Conservation (phyloP, 2,888 invertebrate genomes). For the Drosophila flavopinicola region DNA sequence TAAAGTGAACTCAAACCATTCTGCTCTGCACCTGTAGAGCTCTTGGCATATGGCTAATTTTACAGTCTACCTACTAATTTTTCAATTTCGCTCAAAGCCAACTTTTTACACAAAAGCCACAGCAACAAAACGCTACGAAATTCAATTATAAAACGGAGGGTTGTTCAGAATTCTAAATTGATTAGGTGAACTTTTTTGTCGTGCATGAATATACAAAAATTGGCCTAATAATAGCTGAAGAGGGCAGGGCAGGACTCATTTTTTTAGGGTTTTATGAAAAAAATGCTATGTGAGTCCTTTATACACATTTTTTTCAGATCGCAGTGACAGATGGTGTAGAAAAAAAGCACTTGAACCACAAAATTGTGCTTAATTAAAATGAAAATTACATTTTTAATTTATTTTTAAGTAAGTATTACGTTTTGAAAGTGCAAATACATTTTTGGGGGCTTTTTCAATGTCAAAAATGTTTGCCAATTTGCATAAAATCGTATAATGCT, state of each 20-base stretch:
- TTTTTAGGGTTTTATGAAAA: slow-evolving; percentile 18
- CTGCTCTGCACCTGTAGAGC: slow-evolving; percentile 61
- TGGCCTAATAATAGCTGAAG: slow-evolving; percentile 51
- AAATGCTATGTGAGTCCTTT: slow-evolving; percentile 1
- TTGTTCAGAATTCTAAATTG: slow-evolving; percentile 48
- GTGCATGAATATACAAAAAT: slow-evolving; percentile 33
- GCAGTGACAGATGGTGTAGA: slow-evolving; percentile 30
- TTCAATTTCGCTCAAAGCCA: slow-evolving; percentile 48
- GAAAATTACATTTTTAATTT: too few species aligned
- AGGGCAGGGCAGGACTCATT: slow-evolving; percentile 48
- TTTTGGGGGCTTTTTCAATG: slow-evolving; percentile 42
- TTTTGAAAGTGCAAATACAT: too few species aligned
- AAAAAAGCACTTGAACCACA: too few species aligned
- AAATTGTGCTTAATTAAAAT: too few species aligned
- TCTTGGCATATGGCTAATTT: slow-evolving; percentile 70
- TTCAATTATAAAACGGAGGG: slow-evolving; percentile 56
- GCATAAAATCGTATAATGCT: slow-evolving; percentile 12
- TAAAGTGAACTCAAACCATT: slow-evolving; percentile 2
- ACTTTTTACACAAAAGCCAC: slow-evolving; percentile 47
- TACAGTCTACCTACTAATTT: slow-evolving; percentile 54
- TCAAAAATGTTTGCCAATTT: slow-evolving; percentile 46
- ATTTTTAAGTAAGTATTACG: too few species aligned
- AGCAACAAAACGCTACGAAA: slow-evolving; percentile 44
- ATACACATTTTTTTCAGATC: slow-evolving; percentile 25
- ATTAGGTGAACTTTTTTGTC: slow-evolving; percentile 55